A percentile compares a stretch with the other conserved stretches of the same genome.
Evolutionary conservation across 2,888 invertebrate species (phyloP).

Genomic region (Drosophila histrio): DNA sequence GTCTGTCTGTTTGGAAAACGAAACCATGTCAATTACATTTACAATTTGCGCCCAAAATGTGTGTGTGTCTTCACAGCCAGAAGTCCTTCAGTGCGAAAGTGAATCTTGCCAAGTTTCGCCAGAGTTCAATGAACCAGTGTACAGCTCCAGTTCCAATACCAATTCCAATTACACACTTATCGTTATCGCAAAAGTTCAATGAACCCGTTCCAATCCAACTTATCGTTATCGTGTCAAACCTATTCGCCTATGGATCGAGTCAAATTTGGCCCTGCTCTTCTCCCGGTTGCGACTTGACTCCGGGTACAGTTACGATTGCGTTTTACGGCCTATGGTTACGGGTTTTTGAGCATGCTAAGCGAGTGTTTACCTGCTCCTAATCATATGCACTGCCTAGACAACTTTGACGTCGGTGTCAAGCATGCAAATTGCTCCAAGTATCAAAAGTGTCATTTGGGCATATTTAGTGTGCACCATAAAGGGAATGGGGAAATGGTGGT

Average conservation of each 20-base stretch:
- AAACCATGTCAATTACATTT: conserved; percentile 80
- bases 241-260: conserved; percentile 57
- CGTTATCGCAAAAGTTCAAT: conserved; percentile 58
- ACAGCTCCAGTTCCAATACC: conserved; percentile 1
- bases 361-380: conserved; percentile 27
- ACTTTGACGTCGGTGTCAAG: conserved; percentile 66
- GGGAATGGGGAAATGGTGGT: background rate
- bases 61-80: conserved; percentile 11
- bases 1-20: conserved; percentile 39
- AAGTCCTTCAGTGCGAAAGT: conserved; percentile 45
- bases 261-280: conserved; percentile 58
- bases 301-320: background rate
- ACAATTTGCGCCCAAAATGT: conserved; percentile 51
- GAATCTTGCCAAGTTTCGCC: conserved; percentile 37
- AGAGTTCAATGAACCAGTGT: conserved; percentile 65
- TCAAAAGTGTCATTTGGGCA: conserved; percentile 72
- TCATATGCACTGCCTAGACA: conserved; percentile 29
- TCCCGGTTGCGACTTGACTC: background rate
- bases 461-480: conserved; percentile 38
- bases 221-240: background rate
- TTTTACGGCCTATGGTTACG: background rate
- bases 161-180: too few relatives aligned
- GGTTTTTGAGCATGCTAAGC: background rate
- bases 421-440: conserved; percentile 68
- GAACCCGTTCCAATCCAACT: conserved; percentile 40